A percentile compares a stretch with the other conserved stretches of the same genome.
Conservation (phyloP, 2,888 invertebrate genomes). For the Crioceris asparagi region DNA sequence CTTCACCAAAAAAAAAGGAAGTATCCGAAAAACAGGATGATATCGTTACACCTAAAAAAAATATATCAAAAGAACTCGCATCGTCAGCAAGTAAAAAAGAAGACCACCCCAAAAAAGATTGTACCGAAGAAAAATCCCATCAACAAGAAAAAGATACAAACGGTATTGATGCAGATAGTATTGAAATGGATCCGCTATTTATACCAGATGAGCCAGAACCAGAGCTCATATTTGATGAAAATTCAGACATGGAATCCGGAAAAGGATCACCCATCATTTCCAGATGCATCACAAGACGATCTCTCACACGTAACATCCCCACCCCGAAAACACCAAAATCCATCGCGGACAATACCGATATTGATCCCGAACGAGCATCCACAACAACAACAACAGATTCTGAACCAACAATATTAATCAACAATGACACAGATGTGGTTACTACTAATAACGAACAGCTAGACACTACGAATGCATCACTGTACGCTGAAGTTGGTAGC, state of each 20-base stretch:
- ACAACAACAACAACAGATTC: neutral
- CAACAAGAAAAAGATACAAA: slow-evolving; percentile 4
- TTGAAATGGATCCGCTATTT: slow-evolving; percentile 30
- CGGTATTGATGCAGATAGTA: slow-evolving; percentile 10
- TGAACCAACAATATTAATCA: no score
- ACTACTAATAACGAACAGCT: slow-evolving; percentile 14
- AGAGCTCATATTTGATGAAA: slow-evolving; percentile 33
- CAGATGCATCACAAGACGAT: slow-evolving; percentile 34
- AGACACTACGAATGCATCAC: slow-evolving; percentile 24
- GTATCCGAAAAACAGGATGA: no score
- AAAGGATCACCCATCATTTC: slow-evolving; percentile 30
- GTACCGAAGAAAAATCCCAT: no score
- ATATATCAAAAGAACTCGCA: no score
- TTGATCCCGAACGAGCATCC: neutral
- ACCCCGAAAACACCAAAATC: slow-evolving; percentile 35
- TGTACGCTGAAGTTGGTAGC: slow-evolving; percentile 28
- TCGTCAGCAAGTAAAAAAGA: no score
- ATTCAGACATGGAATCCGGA: slow-evolving; percentile 29
- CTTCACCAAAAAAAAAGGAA: no score
- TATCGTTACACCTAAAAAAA: no score
- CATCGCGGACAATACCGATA: no score
- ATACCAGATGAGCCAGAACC: slow-evolving; percentile 28
- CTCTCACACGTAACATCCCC: slow-evolving; percentile 32
- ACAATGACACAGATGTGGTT: neutral
- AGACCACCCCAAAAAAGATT: no score